Base-by-base conservation (phyloP, 2,888 invertebrate genomes). In the Mermis nigrescens region DNA sequence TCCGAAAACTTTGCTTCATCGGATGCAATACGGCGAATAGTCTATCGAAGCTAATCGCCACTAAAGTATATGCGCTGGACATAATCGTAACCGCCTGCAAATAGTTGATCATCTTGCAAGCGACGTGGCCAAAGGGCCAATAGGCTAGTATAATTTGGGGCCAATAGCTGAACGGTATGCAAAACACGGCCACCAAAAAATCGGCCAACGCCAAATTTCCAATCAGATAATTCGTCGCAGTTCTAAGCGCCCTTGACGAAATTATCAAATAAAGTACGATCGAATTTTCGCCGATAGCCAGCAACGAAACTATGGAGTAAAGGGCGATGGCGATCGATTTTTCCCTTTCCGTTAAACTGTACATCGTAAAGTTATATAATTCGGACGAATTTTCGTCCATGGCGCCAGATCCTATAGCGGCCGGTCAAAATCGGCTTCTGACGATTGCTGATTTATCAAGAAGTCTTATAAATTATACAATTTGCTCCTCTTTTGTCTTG, bases 221-320 rank as follows among this genome's bases (percentile, higher is more conserved):
- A 51, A 76, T 74, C 60, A 76, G 71, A 61, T 73, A 73, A 67
- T 76, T 76, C 28, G 75, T 76, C 1, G 75, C 71, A 1, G 75
- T 74, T 46, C 72, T 63, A 1, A 70, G 63, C 24, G 64, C 1
- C 71, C 62, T 26, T 68, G 63, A 53, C 65, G 66, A 60, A 70
- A 64, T 46, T 31, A 70, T 65, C 28, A 69, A 67, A n/a, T 68
- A 62, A n/a, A 71, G 66, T 4, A 70, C 68, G 15, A 70, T 61
- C 2, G 64, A 58, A 58, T 70, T 70, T 56, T 70, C 70, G 4
- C 7, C 7, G 7, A 55, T 31, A 12, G 55, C 28, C 4, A 55
- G 29, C 7, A 55, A 27, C 29, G 55, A 28, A 12, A 55, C 22
- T 27, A 55, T 31, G 4, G 29, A 7, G 29, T 55, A 55, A 4